phyloP scores from a whole-genome alignment of 2,113 vertebrate species.

The Toxostoma redivivum region DNA sequence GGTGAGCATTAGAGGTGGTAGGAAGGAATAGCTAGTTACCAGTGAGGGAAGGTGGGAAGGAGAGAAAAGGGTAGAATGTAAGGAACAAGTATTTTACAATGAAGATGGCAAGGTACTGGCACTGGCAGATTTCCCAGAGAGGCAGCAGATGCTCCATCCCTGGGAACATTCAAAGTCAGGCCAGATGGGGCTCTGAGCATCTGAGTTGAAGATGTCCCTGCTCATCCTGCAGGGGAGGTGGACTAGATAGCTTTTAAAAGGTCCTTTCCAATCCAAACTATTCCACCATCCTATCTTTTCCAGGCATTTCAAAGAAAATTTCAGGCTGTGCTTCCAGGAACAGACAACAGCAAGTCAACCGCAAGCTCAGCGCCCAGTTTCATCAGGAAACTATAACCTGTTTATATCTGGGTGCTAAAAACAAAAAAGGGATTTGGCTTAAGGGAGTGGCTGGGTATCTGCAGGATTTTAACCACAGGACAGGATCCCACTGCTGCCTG shows the following conservation, averaged over 20 bases:
- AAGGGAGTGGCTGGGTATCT: not conserved
- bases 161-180: not conserved
- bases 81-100: not conserved
- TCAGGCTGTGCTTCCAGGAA: not conserved
- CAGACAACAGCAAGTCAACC: not conserved
- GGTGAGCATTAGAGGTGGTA: accelerated
- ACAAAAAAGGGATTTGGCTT: not conserved
- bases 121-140: not conserved
- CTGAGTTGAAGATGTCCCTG: not conserved
- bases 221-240: not conserved
- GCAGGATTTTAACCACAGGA: not conserved
- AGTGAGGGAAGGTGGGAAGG: not conserved
- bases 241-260: not conserved
- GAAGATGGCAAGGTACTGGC: not conserved
- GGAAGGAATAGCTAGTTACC: not conserved
- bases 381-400: not conserved
- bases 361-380: accelerated
- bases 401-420: not conserved
- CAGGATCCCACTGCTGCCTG: not conserved
- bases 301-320: not conserved
- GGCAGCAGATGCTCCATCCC: not conserved
- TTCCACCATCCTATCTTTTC: not conserved
- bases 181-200: not conserved
- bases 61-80: not conserved
- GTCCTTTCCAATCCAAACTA: not conserved